Base-by-base conservation (phyloP, 1,140 invertebrate genomes). In the Anadara kagoshimensis region DNA sequence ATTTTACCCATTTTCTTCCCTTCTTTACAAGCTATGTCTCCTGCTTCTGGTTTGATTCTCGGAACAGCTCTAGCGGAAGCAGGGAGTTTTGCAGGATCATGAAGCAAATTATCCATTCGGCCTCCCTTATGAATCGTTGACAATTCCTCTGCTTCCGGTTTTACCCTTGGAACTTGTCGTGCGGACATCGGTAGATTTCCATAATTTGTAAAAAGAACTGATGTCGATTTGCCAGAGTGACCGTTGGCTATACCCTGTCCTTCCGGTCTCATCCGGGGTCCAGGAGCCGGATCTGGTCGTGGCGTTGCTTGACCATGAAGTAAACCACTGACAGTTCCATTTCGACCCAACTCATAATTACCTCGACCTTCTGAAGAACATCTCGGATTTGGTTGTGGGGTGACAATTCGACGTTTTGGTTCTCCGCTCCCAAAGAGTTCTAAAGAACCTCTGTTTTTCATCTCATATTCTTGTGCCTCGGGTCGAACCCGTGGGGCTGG, bases 201-300 rank as follows among this genome's bases (percentile, higher is more conserved):
- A 64, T 81, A 77, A 61, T 78, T 78, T 29, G 76, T 78, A 57
- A 87, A 73, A 54, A 88, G 64, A 54, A 56, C 51, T 43, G 66
- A 76, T 62, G 83, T 83, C 2, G 65, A 56, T 44, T 73, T 73
- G 53, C 85, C 85, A 59, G 80, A 79, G 58, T 86, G 80, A 54
- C 61, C 63, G 47, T 83, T 78, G 29, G 84, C 86, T 45, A 80
- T 84, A 12, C 54, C 68, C 54, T 78, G 67, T 7, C 79, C 86
- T 71, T 88, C 86, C 4, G 69, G 73, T 73, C 85, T 87, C 3
- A 88, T 85, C 63, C 84, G 74, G 41, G 79, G 59, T 1, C 71
- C 80, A 36, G 64, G 61, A 16, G 64, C 58, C n/a, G 66, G 65
- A 36, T 82, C 83, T 22, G 78, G 73, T 45, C 76, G 75, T 20